These are phyloP conservation scores for Xanthia icteritia DNA, from an alignment of 2,888 invertebrate genomes.

Conservation along the genomic window DNA sequence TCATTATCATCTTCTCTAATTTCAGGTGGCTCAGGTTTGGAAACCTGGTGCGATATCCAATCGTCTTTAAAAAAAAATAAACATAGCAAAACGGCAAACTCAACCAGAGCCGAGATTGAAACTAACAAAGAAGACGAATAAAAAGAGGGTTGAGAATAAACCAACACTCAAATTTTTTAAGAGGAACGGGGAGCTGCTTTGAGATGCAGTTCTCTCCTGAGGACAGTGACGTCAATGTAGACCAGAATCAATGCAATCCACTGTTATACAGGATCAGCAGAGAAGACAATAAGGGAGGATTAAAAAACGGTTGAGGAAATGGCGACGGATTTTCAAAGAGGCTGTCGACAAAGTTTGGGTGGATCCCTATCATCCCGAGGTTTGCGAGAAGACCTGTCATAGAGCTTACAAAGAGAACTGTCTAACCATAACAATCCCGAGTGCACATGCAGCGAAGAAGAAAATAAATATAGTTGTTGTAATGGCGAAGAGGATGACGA, in stretches of 20 bases:
- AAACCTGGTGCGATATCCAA: slow-evolving; percentile 85
- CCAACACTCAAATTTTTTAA: slow-evolving; percentile 81
- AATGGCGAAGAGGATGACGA: slow-evolving; percentile 64
- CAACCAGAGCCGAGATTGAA: slow-evolving; percentile 63
- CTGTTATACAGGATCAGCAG: slow-evolving; percentile 80
- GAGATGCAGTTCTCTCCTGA: slow-evolving; percentile 78
- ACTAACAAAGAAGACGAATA: slow-evolving; percentile 71
- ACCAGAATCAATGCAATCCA: slow-evolving; percentile 71
- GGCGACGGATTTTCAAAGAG: slow-evolving; percentile 70
- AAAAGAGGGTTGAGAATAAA: slow-evolving; percentile 76
- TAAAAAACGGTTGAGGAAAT: slow-evolving; percentile 68
- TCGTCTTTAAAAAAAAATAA: slow-evolving; percentile 77
- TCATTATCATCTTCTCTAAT: not conserved
- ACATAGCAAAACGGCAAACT: slow-evolving; percentile 73
- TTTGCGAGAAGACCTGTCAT: slow-evolving; percentile 77
- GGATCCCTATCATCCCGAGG: slow-evolving; percentile 77
- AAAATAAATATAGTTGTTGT: slow-evolving; percentile 70
- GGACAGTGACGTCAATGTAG: slow-evolving; percentile 57
- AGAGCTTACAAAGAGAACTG: slow-evolving; percentile 77
- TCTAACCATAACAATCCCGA: slow-evolving; percentile 70
- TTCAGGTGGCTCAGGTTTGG: slow-evolving; percentile 81
- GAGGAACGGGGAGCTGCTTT: slow-evolving; percentile 77
- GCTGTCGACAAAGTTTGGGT: slow-evolving; percentile 73
- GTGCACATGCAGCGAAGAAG: slow-evolving; percentile 61
- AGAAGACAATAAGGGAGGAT: slow-evolving; percentile 75